These are phyloP conservation scores for Oryzias woworae DNA, from an alignment of 2,113 vertebrate genomes.

Conservation along the genomic window DNA sequence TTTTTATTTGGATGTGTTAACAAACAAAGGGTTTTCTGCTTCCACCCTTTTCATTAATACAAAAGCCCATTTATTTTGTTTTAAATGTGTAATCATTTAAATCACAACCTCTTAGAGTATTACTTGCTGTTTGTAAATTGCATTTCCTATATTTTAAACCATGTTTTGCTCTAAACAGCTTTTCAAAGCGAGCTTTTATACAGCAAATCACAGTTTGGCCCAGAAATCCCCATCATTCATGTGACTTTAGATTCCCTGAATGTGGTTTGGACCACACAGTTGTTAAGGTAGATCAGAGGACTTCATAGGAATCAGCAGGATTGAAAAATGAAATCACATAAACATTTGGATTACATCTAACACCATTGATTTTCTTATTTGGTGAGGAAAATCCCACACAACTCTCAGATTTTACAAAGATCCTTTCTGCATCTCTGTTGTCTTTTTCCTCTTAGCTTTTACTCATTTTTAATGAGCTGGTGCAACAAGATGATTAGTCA, in stretches of 20 bases:
- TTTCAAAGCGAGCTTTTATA: too few species aligned
- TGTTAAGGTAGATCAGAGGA: constrained; percentile 33
- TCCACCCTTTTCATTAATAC: too few species aligned
- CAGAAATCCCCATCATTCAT: constrained; percentile 53
- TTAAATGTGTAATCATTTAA: too few species aligned
- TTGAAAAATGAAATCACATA: constrained; percentile 25
- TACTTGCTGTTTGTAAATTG: too few species aligned
- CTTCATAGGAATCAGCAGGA: constrained; percentile 21
- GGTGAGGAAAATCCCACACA: constrained; percentile 16
- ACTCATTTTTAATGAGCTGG: constrained; percentile 26
- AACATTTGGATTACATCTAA: constrained; percentile 33
- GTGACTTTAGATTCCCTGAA: constrained; percentile 35
- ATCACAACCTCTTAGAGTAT: too few species aligned
- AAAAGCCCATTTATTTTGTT: too few species aligned
- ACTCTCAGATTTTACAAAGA: constrained; percentile 9
- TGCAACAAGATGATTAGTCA: constrained; percentile 42
- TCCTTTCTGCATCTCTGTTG: constrained; percentile 13
- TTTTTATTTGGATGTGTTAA: too few species aligned
- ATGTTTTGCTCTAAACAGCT: too few species aligned
- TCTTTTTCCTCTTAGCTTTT: constrained; percentile 12
- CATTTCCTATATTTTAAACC: too few species aligned
- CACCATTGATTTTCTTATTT: constrained; percentile 28
- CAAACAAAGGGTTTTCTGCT: too few species aligned
- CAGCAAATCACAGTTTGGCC: constrained; percentile 30
- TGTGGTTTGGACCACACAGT: constrained; percentile 24